Conservation (phyloP, 64 coral and sea anemone genomes). For the Montipora foliosa region DNA sequence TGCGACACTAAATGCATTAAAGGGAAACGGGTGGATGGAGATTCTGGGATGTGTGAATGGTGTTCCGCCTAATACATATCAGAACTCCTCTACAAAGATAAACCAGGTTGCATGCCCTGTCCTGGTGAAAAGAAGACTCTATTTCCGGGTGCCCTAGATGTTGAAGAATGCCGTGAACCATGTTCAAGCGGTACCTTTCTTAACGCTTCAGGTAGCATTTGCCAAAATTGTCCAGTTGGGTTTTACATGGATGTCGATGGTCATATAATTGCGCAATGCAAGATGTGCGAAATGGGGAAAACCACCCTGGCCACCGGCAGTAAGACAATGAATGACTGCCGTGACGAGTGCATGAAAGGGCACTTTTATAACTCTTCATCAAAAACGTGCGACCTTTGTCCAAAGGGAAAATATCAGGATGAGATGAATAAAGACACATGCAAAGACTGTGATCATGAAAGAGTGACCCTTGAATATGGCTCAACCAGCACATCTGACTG, state of each 20-base stretch:
- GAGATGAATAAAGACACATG: slow-evolving; percentile 38
- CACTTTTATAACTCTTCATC: slow-evolving; percentile 42
- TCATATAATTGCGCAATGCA: slow-evolving; percentile 22
- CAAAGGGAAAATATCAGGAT: slow-evolving; percentile 53
- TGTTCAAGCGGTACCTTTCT: slow-evolving; percentile 30
- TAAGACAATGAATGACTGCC: slow-evolving; percentile 12
- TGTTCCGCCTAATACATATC: slow-evolving; percentile 53
- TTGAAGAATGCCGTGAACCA: slow-evolving; percentile 23
- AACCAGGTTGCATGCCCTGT: slow-evolving; percentile 42
- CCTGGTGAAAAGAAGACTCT: slow-evolving; percentile 39
- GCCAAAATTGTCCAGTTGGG: slow-evolving; percentile 29
- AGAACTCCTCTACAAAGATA: slow-evolving; percentile 14
- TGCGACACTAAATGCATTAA: slow-evolving; percentile 44
- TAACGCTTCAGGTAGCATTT: background rate
- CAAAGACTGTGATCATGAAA: slow-evolving; percentile 5
- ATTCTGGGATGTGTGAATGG: slow-evolving; percentile 56
- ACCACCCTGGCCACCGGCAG: slow-evolving; percentile 2
- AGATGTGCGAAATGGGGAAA: slow-evolving; percentile 20
- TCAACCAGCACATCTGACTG: slow-evolving; percentile 29
- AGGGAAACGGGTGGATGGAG: slow-evolving; percentile 8
- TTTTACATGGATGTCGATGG: slow-evolving; percentile 43
- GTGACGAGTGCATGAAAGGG: slow-evolving; percentile 20
- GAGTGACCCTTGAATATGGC: slow-evolving; percentile 22
- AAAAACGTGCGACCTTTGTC: slow-evolving; percentile 24
- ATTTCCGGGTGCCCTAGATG: slow-evolving; percentile 13